Base-by-base conservation (phyloP, 37 sponge, comb jelly and placozoan genomes). In the Lycopodina hypogea region DNA sequence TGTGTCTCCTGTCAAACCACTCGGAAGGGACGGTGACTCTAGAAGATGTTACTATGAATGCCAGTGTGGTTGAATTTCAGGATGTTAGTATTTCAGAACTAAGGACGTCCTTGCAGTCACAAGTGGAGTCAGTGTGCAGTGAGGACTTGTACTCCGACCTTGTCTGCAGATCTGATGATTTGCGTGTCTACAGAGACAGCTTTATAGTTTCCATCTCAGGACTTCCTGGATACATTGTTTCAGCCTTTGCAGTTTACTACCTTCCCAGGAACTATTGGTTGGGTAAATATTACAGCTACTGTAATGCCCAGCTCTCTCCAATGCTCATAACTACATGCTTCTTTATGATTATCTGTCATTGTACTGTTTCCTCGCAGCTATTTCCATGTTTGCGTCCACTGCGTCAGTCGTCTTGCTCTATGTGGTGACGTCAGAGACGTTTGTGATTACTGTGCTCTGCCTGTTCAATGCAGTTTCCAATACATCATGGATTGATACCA, bases 181-280 rank as follows among this genome's bases (percentile, higher is more conserved):
- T 28, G n/a, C 33, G 37, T 39, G 69, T 81, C 11, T 91, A 91
- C 59, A 35, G 58, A 55, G 83, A 91, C 18, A 64, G 56, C 33
- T 86, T 91, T 62, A 34, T 80, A 0, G 64, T 86, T 0, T 45
- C 91, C 24, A 80, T 71, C 22, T 74, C 91, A 6, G 66, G 80
- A 22, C 48, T 83, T 40, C 84, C 84, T 23, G 91, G 91, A 6
- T 83, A 84, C 48, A 23, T 91, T 15, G 74, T 72, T 17, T 76
- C 91, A 2, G 84, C 84, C 24, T 32, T 86, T 70, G 88, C 80
- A 28, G 88, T 91, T 18, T 84, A 86, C 68, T 73, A 86, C 30
- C 56, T 91, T 33, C 55, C 59, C 23, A 78, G 91, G 34, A 88
- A 87, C 29, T 75, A 77, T 50, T 91, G 91, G 91, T 69, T 91